These are phyloP conservation scores for Spodoptera frugiperda DNA, from an alignment of 1,140 invertebrate species.

Conservation along the genomic window DNA sequence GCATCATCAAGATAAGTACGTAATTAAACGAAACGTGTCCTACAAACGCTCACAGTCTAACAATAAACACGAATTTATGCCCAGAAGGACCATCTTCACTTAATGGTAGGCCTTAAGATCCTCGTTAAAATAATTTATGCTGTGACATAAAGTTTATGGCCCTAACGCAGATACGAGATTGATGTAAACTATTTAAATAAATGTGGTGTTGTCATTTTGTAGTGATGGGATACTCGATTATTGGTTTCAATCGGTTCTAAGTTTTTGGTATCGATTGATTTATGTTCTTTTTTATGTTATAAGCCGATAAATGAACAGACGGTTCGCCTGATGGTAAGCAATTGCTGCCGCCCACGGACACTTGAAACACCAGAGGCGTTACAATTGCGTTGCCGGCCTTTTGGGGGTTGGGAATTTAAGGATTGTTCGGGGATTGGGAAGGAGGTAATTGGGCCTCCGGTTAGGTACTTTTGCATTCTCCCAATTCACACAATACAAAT, in stretches of 20 bases:
- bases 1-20: background rate
- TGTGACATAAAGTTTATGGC: constrained; percentile 19
- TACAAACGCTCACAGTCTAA: constrained; percentile 10
- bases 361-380: no score
- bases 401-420: no score
- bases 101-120: constrained; percentile 2
- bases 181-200: constrained; percentile 31
- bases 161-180: background rate
- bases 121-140: constrained; percentile 25
- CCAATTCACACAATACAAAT: no score
- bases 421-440: no score
- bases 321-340: no score
- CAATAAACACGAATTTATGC: background rate
- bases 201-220: background rate
- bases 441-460: no score
- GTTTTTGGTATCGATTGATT: constrained; percentile 14
- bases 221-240: constrained; percentile 15
- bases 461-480: no score
- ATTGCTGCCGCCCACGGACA: no score
- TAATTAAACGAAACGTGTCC: constrained; percentile 7
- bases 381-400: no score
- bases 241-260: constrained; percentile 3
- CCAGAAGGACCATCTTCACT: constrained; percentile 18
- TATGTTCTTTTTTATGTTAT: no score
- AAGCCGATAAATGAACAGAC: no score